Percentiles rank a stretch among this genome's conserved stretches.
These are phyloP conservation scores for Apteryx mantelli DNA, from an alignment of 2,113 vertebrate species.

Conservation along the genomic window DNA sequence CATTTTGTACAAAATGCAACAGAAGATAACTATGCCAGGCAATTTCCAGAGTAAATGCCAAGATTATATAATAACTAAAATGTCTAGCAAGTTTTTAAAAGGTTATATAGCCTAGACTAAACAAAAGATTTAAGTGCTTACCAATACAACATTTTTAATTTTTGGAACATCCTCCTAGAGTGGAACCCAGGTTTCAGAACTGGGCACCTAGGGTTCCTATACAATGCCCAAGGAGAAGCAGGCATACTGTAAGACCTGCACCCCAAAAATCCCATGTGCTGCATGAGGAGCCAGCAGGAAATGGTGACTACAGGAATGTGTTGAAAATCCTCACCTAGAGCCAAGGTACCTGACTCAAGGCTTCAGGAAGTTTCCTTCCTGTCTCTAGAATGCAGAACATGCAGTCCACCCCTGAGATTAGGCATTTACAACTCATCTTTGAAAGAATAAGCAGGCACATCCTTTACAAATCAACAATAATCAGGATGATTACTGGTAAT, in stretches of 20 bases:
- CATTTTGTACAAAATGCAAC: neutral
- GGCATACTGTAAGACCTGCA: neutral
- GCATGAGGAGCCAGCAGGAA: neutral
- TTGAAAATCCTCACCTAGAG: neutral
- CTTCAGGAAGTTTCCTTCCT: neutral
- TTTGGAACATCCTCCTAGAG: neutral
- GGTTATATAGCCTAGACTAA: neutral
- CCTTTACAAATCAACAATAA: neutral
- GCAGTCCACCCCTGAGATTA: neutral
- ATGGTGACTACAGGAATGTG: rapidly evolving
- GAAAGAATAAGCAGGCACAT: neutral
- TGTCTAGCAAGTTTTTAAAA: neutral
- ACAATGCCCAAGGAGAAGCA: neutral
- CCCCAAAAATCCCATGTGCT: neutral
- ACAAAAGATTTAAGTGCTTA: neutral
- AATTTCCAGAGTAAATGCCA: neutral
- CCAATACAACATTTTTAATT: rapidly evolving
- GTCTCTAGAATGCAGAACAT: neutral
- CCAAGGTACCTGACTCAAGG: neutral
- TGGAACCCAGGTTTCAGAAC: neutral
- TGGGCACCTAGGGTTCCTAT: neutral
- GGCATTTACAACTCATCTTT: neutral
- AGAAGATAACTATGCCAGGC: neutral
- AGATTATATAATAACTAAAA: neutral
- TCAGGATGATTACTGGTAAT: neutral